Evolutionary conservation across 2,888 invertebrate genomes (phyloP).

Genomic region (Yponomeuta malinellus): DNA sequence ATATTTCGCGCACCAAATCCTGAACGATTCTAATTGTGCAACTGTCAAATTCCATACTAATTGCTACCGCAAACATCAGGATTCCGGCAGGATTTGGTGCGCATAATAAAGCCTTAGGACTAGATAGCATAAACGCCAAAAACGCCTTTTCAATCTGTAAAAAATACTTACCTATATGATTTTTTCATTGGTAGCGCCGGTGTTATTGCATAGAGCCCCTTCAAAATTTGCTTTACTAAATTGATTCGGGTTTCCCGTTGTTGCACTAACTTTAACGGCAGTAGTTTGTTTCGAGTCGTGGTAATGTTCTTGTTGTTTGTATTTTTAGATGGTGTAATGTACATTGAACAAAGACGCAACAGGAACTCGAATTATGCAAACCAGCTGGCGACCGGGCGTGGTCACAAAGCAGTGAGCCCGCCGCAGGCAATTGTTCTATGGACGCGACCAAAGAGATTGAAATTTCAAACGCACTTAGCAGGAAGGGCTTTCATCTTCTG

Average conservation of each 20-base stretch:
- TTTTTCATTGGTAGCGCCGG: too few relatives aligned
- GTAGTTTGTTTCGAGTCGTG: constrained; percentile 23
- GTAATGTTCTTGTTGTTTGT: background rate
- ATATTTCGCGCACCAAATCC: too few relatives aligned
- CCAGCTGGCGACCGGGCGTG: background rate
- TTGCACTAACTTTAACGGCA: constrained; percentile 13
- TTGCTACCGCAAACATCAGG: too few relatives aligned
- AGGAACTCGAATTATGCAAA: background rate
- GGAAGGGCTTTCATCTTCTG: background rate
- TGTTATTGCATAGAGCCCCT: background rate
- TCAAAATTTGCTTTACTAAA: background rate
- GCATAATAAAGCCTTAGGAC: too few relatives aligned
- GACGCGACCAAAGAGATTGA: background rate
- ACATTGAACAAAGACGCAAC: background rate
- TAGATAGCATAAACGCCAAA: too few relatives aligned
- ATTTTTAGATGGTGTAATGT: background rate
- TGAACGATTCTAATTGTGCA: too few relatives aligned
- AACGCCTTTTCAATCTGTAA: too few relatives aligned
- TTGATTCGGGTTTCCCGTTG: background rate
- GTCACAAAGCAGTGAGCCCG: background rate
- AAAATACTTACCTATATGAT: too few relatives aligned
- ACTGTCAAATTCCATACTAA: too few relatives aligned
- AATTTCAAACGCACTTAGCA: background rate
- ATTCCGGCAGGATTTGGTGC: too few relatives aligned
- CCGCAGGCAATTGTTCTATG: background rate